These are phyloP conservation scores for Turdus rufiventris DNA, from an alignment of 2,113 vertebrate species.

Conservation along the genomic window DNA sequence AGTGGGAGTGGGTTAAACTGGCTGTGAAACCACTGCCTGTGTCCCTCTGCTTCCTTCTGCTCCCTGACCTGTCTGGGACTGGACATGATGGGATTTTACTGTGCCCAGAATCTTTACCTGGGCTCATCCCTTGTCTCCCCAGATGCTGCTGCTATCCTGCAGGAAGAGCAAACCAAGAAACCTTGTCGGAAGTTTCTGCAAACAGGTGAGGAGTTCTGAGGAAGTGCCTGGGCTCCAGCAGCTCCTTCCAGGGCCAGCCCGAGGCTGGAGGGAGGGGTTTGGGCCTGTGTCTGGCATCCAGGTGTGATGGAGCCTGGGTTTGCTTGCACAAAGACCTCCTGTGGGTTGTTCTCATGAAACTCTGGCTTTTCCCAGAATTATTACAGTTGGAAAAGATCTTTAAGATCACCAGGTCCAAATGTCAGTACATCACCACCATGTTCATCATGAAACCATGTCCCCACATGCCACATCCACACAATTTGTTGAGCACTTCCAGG, in stretches of 20 bases:
- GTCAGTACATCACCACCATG: not conserved
- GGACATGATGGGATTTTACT: fast-evolving
- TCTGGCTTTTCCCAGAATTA: not conserved
- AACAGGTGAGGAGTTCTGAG: slow-evolving; percentile 59
- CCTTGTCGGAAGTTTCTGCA: slow-evolving; percentile 79
- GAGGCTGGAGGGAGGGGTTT: not conserved
- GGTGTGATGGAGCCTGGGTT: not conserved
- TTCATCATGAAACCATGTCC: not conserved
- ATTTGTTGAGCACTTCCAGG: not conserved
- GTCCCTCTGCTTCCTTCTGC: not conserved
- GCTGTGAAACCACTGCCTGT: not conserved
- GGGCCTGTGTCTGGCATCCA: not conserved
- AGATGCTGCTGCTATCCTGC: slow-evolving; percentile 78
- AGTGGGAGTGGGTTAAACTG: not conserved
- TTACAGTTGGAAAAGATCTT: not conserved
- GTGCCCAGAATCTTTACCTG: not conserved
- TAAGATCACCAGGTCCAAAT: not conserved
- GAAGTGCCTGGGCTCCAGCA: not conserved
- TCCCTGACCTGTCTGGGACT: not conserved
- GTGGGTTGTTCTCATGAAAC: fast-evolving
- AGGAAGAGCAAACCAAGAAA: slow-evolving; percentile 80
- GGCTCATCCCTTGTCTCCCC: not conserved
- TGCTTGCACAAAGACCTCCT: not conserved
- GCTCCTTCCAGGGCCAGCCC: not conserved
- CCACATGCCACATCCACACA: not conserved